phyloP scores from a whole-genome alignment of 2,797 vertebrate genomes.

The Adelosebastes latens region DNA sequence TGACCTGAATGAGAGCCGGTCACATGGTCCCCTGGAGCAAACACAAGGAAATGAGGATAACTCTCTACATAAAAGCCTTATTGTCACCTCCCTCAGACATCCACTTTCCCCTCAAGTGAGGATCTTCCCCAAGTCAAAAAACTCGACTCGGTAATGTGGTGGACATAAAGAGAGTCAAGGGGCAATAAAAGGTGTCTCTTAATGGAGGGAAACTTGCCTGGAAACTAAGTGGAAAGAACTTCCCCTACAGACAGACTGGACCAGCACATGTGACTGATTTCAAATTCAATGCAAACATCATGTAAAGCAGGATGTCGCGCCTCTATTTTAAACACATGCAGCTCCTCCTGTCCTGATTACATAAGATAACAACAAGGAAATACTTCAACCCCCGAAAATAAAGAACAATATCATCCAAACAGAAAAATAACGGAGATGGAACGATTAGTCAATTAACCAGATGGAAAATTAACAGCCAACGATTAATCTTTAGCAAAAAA shows the following conservation, averaged over 20 bases:
- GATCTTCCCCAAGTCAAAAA: slow-evolving; percentile 37
- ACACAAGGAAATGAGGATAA: slow-evolving; percentile 62
- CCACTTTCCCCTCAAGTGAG: slow-evolving; percentile 54
- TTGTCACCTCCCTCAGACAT: slow-evolving; percentile 68
- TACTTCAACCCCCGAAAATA: not conserved
- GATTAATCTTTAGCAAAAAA: not conserved
- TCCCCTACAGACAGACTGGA: not conserved
- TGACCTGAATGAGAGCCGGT: slow-evolving; percentile 78
- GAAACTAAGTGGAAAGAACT: not conserved
- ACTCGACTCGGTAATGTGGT: not conserved
- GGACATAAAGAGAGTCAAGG: slow-evolving; percentile 25
- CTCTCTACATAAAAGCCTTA: slow-evolving; percentile 71
- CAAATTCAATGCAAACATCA: slow-evolving; percentile 34
- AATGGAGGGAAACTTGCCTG: not conserved
- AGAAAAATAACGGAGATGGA: not conserved
- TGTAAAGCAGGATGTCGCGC: slow-evolving; percentile 11
- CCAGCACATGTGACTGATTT: not conserved
- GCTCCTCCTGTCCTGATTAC: not conserved
- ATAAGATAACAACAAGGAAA: not conserved
- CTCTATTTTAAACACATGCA: slow-evolving; percentile 9
- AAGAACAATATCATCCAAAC: not conserved
- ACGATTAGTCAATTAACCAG: not conserved
- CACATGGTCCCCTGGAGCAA: slow-evolving; percentile 79
- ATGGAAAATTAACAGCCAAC: not conserved
- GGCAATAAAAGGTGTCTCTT: not conserved